These are phyloP conservation scores for Aleiodes testaceus DNA, from an alignment of 2,888 invertebrate genomes.

Conservation along the genomic window DNA sequence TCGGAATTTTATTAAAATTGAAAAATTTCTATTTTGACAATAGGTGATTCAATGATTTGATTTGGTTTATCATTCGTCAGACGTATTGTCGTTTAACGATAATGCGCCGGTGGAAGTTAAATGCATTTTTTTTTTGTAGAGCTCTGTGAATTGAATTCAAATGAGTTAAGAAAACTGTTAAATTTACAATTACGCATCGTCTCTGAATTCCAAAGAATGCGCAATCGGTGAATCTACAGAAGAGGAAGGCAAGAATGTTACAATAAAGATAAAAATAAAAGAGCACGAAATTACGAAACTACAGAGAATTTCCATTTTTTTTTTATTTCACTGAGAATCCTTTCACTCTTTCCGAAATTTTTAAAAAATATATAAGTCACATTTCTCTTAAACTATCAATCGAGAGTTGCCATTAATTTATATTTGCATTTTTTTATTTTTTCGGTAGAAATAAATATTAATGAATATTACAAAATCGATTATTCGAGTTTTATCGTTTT, in stretches of 20 bases:
- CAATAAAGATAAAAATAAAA: background rate
- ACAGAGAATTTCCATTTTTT: background rate
- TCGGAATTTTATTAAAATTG: background rate
- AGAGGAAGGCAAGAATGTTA: slow-evolving; percentile 6
- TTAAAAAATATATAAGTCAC: too few relatives aligned
- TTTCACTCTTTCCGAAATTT: background rate
- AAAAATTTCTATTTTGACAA: background rate
- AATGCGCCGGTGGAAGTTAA: background rate
- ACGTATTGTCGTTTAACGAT: slow-evolving; percentile 39
- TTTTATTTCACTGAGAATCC: background rate
- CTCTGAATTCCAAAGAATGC: slow-evolving; percentile 12
- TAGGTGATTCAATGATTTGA: slow-evolving; percentile 15
- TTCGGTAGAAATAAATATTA: background rate
- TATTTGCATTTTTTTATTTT: background rate
- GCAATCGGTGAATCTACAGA: slow-evolving; percentile 4
- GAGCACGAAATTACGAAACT: slow-evolving; percentile 1
- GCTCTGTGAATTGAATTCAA: slow-evolving; percentile 1
- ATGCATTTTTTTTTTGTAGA: background rate
- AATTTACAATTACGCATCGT: slow-evolving; percentile 15
- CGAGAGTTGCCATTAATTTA: background rate
- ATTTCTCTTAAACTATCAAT: background rate
- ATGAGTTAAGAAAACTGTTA: slow-evolving; percentile 1
- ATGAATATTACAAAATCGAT: too few relatives aligned
- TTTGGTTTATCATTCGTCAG: slow-evolving; percentile 32
- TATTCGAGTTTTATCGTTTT: too few relatives aligned